phyloP scores from a whole-genome alignment of 2,888 invertebrate genomes.

The Nymphalis polychloros region DNA sequence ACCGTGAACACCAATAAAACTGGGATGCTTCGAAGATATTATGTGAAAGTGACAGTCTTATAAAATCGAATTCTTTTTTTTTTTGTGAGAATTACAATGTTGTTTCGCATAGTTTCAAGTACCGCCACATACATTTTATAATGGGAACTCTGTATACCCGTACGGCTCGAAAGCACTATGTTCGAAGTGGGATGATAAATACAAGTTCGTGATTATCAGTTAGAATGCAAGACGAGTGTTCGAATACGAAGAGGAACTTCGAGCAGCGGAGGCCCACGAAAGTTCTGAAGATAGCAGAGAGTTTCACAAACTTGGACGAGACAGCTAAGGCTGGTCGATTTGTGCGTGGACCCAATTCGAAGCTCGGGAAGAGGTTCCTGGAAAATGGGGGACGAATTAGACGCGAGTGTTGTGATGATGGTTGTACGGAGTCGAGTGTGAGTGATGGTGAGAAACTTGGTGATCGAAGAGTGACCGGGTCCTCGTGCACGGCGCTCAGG shows the following conservation, averaged over 20 bases:
- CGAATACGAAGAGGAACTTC: slow-evolving; percentile 69
- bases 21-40: slow-evolving; percentile 55
- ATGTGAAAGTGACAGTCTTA: slow-evolving; percentile 76
- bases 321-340: slow-evolving; percentile 73
- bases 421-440: slow-evolving; percentile 77
- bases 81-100: slow-evolving; percentile 69
- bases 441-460: slow-evolving; percentile 76
- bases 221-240: slow-evolving; percentile 79
- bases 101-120: slow-evolving; percentile 69
- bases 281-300: slow-evolving; percentile 79
- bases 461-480: slow-evolving; percentile 73
- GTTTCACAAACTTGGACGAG: slow-evolving; percentile 79
- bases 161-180: slow-evolving; percentile 68
- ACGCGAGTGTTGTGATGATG: slow-evolving; percentile 71
- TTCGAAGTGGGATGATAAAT: slow-evolving; percentile 72
- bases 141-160: slow-evolving; percentile 54
- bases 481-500: slow-evolving; percentile 93
- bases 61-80: slow-evolving; percentile 56
- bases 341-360: slow-evolving; percentile 73
- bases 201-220: slow-evolving; percentile 56
- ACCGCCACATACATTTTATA: slow-evolving; percentile 62
- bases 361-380: slow-evolving; percentile 61
- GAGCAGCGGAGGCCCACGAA: slow-evolving; percentile 77
- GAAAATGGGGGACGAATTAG: slow-evolving; percentile 64
- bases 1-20: slow-evolving; percentile 49